Percentiles rank a stretch among this genome's conserved stretches.
Conservation (phyloP, 2,888 invertebrate species). For the Torymus tubicola region DNA sequence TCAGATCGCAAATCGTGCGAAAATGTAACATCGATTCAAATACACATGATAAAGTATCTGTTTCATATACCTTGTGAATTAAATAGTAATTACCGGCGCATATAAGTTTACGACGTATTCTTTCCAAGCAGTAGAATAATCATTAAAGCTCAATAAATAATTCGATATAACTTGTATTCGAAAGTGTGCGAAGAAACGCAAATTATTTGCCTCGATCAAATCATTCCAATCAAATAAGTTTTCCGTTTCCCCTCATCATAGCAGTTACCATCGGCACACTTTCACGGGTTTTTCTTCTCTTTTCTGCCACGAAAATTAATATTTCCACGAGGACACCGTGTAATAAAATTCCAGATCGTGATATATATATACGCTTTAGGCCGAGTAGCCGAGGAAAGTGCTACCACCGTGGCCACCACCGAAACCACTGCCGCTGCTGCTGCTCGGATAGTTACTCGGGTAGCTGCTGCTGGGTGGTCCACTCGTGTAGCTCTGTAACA, state of each 20-base stretch:
- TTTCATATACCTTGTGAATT: too few relatives aligned
- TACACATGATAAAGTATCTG: too few relatives aligned
- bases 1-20: too few relatives aligned
- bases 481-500: slow-evolving; percentile 37
- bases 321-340: slow-evolving; percentile 29
- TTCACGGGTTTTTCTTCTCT: neutral
- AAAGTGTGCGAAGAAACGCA: neutral
- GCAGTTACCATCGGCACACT: too few relatives aligned
- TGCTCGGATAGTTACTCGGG: slow-evolving; percentile 43
- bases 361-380: slow-evolving; percentile 11
- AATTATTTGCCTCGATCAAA: too few relatives aligned
- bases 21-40: too few relatives aligned
- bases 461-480: slow-evolving; percentile 41
- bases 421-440: slow-evolving; percentile 19
- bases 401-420: slow-evolving; percentile 50
- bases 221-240: neutral
- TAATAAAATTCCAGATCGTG: neutral
- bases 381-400: slow-evolving; percentile 55
- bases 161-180: neutral
- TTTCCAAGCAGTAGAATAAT: slow-evolving; percentile 11
- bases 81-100: neutral
- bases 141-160: slow-evolving; percentile 25
- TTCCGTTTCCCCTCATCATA: neutral
- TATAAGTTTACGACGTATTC: neutral
- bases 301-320: slow-evolving; percentile 10